A percentile compares a stretch with the other conserved stretches of the same genome.
phyloP scores from a whole-genome alignment of 2,113 vertebrate genomes.

The Tonatia bakeri region DNA sequence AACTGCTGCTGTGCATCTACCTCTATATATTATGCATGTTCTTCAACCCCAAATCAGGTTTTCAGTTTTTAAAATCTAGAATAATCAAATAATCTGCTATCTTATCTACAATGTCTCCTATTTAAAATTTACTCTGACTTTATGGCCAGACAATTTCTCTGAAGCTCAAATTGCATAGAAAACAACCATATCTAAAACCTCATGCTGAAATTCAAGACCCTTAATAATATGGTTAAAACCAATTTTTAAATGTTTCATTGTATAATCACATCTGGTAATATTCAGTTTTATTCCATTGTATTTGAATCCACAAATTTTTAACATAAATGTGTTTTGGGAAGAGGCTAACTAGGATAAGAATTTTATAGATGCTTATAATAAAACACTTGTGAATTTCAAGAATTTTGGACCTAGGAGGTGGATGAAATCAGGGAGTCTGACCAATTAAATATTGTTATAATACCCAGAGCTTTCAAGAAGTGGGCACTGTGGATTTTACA shows the following conservation, averaged over 20 bases:
- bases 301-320: background rate
- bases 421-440: background rate
- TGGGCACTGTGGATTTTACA: background rate
- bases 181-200: background rate
- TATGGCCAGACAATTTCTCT: background rate
- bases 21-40: background rate
- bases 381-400: background rate
- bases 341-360: background rate
- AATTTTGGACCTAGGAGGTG: background rate
- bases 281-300: background rate
- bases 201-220: background rate
- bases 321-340: background rate
- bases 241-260: background rate
- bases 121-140: background rate
- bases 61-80: background rate
- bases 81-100: background rate
- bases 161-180: background rate
- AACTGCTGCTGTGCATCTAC: background rate
- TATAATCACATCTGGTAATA: background rate
- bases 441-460: background rate
- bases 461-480: background rate
- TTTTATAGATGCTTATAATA: background rate
- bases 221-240: background rate
- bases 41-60: background rate
- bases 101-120: background rate